Percentiles rank a stretch among this genome's conserved stretches.
Conservation (phyloP, 1,140 invertebrate species). For the Pectinophora gossypiella region DNA sequence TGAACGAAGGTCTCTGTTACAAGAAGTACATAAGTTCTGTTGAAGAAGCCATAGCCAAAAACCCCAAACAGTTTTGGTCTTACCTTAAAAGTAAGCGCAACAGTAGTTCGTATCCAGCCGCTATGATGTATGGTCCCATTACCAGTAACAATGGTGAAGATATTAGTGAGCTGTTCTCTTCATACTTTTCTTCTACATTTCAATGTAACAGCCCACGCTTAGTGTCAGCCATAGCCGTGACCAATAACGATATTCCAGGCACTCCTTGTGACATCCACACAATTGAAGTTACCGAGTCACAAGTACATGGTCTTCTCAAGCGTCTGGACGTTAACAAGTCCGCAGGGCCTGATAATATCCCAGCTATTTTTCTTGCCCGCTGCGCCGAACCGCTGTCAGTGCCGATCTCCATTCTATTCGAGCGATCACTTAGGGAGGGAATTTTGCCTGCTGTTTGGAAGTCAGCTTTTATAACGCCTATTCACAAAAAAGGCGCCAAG, state of each 20-base stretch:
- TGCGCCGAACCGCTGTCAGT: background rate
- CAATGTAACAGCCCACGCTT: too few species aligned
- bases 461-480: background rate
- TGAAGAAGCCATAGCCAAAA: background rate
- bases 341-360: background rate
- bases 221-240: background rate
- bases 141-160: background rate
- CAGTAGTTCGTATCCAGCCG: background rate
- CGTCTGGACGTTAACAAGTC: background rate
- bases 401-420: background rate
- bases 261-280: background rate
- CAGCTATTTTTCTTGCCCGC: background rate
- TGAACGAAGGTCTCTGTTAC: background rate
- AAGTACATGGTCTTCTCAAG: background rate
- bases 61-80: background rate
- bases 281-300: background rate
- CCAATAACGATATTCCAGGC: background rate
- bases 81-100: background rate
- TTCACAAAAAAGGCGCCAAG: background rate
- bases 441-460: background rate
- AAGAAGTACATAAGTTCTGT: background rate
- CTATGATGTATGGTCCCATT: background rate
- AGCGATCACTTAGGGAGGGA: background rate
- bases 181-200: background rate
- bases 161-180: background rate